These are phyloP conservation scores for Cheilosia soror DNA, from an alignment of 2,888 invertebrate genomes.

Conservation along the genomic window DNA sequence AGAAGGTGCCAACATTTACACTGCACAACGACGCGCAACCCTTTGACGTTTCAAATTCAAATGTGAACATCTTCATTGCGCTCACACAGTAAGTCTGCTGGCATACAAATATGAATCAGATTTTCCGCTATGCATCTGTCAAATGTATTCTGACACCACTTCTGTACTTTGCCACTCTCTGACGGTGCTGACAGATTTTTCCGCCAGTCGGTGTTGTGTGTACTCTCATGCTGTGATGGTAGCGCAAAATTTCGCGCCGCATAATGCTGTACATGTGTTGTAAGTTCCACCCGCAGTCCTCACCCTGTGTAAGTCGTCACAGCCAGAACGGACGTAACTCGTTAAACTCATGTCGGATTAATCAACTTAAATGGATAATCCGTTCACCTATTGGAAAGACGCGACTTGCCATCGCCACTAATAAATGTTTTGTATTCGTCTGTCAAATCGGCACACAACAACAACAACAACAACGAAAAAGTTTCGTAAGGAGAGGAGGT, in stretches of 20 bases:
- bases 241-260: constrained; percentile 76
- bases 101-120: constrained; percentile 46
- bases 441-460: not conserved
- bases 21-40: constrained; percentile 4
- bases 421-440: constrained; percentile 8
- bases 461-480: not conserved
- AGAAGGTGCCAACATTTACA: constrained; percentile 39
- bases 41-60: constrained; percentile 17
- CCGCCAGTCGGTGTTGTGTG: constrained; percentile 20
- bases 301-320: constrained; percentile 3
- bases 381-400: constrained; percentile 64
- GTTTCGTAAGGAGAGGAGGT: constrained; percentile 10
- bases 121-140: constrained; percentile 69
- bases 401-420: not conserved
- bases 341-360: constrained; percentile 75
- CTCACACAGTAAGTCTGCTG: not conserved
- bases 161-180: constrained; percentile 56
- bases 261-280: constrained; percentile 75
- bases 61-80: constrained; percentile 33
- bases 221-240: constrained; percentile 64
- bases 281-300: constrained; percentile 44
- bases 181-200: constrained; percentile 65
- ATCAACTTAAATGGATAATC: constrained; percentile 76
- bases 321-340: constrained; percentile 73
- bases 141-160: constrained; percentile 69